These are phyloP conservation scores for Caenorhabditis latens DNA, from an alignment of 1,140 invertebrate genomes.

Conservation along the genomic window DNA sequence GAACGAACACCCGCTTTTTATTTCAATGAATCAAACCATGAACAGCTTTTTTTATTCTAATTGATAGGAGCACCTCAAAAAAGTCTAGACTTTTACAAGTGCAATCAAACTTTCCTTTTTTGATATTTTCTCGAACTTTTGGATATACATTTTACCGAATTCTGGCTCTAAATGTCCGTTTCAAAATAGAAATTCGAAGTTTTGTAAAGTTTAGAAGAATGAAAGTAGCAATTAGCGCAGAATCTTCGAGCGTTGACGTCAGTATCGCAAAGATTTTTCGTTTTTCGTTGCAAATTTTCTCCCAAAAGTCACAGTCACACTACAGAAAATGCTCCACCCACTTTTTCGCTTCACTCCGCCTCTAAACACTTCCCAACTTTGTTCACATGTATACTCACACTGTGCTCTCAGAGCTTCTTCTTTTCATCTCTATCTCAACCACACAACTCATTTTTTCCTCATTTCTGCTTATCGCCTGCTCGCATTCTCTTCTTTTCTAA, in stretches of 20 bases:
- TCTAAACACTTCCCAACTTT: neutral
- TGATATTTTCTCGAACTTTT: no score
- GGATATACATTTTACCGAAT: no score
- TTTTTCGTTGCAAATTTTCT: neutral
- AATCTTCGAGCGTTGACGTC: constrained; percentile 44
- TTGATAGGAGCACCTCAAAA: no score
- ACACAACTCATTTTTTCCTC: constrained; percentile 8
- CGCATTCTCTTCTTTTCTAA: neutral
- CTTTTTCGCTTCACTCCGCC: neutral
- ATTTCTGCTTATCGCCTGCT: constrained; percentile 20
- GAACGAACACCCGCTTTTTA: neutral
- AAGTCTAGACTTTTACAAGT: no score
- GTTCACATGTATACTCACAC: neutral
- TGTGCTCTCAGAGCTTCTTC: constrained; percentile 19
- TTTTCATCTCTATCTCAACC: constrained; percentile 45
- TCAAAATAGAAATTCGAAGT: constrained; percentile 4
- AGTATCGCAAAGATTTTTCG: neutral
- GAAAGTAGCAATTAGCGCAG: neutral
- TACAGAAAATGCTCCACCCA: neutral
- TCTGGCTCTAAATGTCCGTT: no score
- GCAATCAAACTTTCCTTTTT: no score
- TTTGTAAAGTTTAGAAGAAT: neutral
- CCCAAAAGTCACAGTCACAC: neutral
- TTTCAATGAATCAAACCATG: no score
- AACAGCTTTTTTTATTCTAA: no score